Evolutionary conservation across 2,888 invertebrate genomes (phyloP).

Genomic region (Parthenolecanium corni): DNA sequence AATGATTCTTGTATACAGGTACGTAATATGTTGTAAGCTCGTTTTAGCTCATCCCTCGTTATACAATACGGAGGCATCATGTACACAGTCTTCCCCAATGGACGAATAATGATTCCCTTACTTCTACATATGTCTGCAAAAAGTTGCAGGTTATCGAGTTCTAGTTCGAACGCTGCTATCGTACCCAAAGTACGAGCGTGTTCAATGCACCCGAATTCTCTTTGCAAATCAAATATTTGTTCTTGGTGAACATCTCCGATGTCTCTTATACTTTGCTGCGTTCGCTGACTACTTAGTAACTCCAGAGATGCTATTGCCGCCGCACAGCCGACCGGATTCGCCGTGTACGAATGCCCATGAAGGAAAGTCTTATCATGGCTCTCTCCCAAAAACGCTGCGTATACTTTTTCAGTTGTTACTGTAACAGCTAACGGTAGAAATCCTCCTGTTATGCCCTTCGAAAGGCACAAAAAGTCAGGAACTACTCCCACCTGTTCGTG

Average conservation of each 20-base stretch:
- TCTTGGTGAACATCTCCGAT: neutral
- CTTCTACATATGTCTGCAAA: conserved; percentile 3
- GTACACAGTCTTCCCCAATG: conserved; percentile 13
- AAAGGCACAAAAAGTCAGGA: conserved; percentile 24
- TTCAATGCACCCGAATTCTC: neutral
- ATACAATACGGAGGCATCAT: conserved; percentile 22
- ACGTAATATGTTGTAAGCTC: conserved; percentile 1
- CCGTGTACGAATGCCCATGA: conserved; percentile 29
- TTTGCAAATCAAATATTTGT: neutral
- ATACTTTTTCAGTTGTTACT: conserved; percentile 13
- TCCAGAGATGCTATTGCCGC: conserved; percentile 19
- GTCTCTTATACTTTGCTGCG: neutral
- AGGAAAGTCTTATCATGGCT: conserved; percentile 15
- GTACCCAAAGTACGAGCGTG: conserved; percentile 11
- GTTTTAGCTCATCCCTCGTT: neutral
- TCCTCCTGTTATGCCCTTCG: conserved; percentile 24
- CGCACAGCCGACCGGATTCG: conserved; percentile 25
- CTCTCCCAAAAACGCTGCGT: conserved; percentile 9
- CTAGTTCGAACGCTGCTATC: conserved; percentile 16
- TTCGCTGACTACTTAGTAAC: neutral
- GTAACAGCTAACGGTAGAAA: conserved; percentile 25
- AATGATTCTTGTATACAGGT: too few species aligned
- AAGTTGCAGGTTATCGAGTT: neutral
- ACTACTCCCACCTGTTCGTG: conserved; percentile 13
- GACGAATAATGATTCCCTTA: conserved; percentile 10